Evolutionary conservation across 2,113 vertebrate genomes (phyloP), one percentile per base, ranked within the genome.

Genomic region (Delphinapterus leucas): DNA sequence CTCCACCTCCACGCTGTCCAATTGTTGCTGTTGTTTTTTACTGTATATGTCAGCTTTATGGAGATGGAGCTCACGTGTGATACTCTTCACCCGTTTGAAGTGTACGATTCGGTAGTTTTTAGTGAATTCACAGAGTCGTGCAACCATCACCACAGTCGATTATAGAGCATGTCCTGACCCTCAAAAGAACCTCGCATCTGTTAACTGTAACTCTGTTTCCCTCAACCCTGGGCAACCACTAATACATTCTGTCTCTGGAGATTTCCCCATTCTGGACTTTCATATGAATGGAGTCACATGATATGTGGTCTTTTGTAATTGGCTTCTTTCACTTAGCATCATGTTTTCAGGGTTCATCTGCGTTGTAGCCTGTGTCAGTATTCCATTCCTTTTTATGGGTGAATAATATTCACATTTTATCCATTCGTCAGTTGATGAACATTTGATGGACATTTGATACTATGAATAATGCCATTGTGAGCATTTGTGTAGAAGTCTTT

Each of bases 271-370:
- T 6, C 76, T 38, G 67, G 26, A 31, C 31, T 15, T 23, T 13
- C 1, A 0, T 11, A 21, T 18, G 63, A 20, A 31, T n/a, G 28
- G 47, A 8, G 33, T 12, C 76, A 3, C 4, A 1, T 0, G 8
- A 23, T 5, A 1, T 0, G 23, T 6, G 38, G 38, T 33, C 67
- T 47, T 36, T 4, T 6, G 31, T 26, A 9, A 25, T 0, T 28
- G 84, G 18, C 68, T 41, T 6, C 77, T 55, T 21, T 31, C 76
- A 31, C 2, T 36, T 23, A 17, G 58, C 61, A 17, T 12, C 2
- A 3, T 47, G 80, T 36, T 31, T 53, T 61, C 61, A 31, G 55
- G 41, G 38, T 10, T 38, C 23, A 38, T 3, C 41, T 26, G 0
- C 14, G 1, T 4, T 2, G 6, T 1, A 12, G 12, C 49, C 9